phyloP scores from a whole-genome alignment of 2,113 vertebrate genomes.

The Perca flavescens region DNA sequence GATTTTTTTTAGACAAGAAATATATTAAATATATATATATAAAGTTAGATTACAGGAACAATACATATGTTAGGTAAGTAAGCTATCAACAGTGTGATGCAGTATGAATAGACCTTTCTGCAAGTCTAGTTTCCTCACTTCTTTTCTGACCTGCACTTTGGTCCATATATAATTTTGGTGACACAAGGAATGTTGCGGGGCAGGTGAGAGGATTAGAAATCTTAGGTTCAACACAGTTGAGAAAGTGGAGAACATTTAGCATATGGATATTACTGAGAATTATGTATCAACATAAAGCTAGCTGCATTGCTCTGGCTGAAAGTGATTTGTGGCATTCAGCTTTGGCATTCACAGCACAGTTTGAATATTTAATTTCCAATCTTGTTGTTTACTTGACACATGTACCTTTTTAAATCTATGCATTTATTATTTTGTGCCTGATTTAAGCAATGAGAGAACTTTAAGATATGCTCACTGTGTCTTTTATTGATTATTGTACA shows the following conservation, averaged over 20 bases:
- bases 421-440: slow-evolving; percentile 65
- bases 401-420: slow-evolving; percentile 46
- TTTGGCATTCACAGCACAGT: slow-evolving; percentile 21
- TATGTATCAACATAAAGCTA: slow-evolving; percentile 7
- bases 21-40: not conserved
- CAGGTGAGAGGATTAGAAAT: not conserved
- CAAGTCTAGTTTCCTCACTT: not conserved
- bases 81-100: slow-evolving; percentile 19
- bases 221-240: not conserved
- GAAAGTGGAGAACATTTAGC: not conserved
- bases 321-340: slow-evolving; percentile 16
- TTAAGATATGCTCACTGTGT: not conserved
- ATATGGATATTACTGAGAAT: not conserved
- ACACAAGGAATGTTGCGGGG: slow-evolving; percentile 28
- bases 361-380: slow-evolving; percentile 1
- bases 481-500: not conserved
- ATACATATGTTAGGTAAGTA: not conserved
- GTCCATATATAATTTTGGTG: not conserved
- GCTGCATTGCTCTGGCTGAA: slow-evolving; percentile 4
- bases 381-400: slow-evolving; percentile 9
- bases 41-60: not conserved
- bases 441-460: slow-evolving; percentile 23
- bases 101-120: not conserved
- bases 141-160: slow-evolving; percentile 6
- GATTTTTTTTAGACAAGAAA: slow-evolving; percentile 7